These are phyloP conservation scores for Suricata suricatta DNA, from an alignment of 2,113 vertebrate genomes.

Conservation along the genomic window DNA sequence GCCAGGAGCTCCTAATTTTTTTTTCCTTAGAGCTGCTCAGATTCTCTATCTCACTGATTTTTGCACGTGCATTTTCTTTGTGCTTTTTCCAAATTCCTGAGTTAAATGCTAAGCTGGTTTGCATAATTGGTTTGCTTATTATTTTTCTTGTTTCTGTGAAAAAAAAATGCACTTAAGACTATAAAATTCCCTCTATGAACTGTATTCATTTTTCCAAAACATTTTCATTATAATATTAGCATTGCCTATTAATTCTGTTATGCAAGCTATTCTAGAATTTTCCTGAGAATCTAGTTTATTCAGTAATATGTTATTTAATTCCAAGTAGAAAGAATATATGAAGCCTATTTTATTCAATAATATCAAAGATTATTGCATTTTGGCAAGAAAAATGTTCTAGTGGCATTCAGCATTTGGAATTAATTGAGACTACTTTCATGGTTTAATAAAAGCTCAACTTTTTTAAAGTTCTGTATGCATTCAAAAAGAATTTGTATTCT, in stretches of 20 bases:
- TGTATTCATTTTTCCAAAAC: not conserved
- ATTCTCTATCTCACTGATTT: not conserved
- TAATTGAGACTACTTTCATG: not conserved
- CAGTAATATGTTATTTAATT: not conserved
- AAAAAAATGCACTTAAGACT: not conserved
- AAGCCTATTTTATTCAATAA: not conserved
- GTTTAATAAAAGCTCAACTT: not conserved
- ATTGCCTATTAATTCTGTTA: not conserved
- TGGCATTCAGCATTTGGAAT: not conserved
- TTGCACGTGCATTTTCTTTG: not conserved
- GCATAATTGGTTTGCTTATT: not conserved
- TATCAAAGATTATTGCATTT: not conserved
- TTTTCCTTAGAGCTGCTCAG: not conserved
- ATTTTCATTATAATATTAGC: not conserved
- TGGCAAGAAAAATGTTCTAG: not conserved
- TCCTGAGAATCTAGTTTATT: not conserved
- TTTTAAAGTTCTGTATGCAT: not conserved
- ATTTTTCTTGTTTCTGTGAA: not conserved
- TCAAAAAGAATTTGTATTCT: not conserved
- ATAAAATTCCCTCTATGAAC: not conserved
- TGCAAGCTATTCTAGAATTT: not conserved
- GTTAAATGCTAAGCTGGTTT: not conserved
- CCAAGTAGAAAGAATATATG: not conserved
- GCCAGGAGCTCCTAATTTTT: not conserved
- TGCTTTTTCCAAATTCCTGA: not conserved